Percentiles rank a stretch among this genome's conserved stretches.
phyloP scores from a whole-genome alignment of 2,888 invertebrate genomes.

The Mamestra brassicae region DNA sequence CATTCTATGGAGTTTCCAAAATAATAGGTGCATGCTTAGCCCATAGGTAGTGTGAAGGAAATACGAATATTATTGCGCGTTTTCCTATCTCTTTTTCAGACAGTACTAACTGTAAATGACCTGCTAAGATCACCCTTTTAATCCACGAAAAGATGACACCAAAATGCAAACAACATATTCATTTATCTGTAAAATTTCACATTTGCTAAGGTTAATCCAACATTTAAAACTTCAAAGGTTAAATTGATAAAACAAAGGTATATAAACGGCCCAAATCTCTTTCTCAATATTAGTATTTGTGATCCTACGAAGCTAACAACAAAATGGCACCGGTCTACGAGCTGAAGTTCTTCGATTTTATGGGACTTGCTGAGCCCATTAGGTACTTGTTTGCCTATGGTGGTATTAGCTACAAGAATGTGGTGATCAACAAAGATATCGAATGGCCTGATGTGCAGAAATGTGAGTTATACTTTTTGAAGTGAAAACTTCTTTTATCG shows the following conservation, averaged over 20 bases:
- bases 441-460: constrained; percentile 49
- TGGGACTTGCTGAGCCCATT: constrained; percentile 74
- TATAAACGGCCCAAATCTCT: constrained; percentile 32
- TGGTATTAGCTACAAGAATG: constrained; percentile 71
- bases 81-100: not conserved
- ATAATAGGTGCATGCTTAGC: too few relatives aligned
- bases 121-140: constrained; percentile 1
- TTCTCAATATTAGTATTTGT: constrained; percentile 31
- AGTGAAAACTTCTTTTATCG: too few relatives aligned
- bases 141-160: constrained; percentile 12
- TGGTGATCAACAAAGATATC: constrained; percentile 45
- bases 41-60: not conserved
- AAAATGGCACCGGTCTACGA: constrained; percentile 70
- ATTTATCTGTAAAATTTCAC: constrained; percentile 22
- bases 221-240: constrained; percentile 40
- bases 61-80: not conserved
- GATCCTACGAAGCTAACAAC: constrained; percentile 35
- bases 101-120: not conserved
- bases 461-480: constrained; percentile 26
- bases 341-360: constrained; percentile 73
- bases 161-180: constrained; percentile 13
- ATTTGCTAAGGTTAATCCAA: constrained; percentile 25
- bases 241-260: constrained; percentile 43
- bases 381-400: constrained; percentile 74
- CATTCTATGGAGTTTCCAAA: not conserved